phyloP scores from a whole-genome alignment of 30 jellyfish, hydroid and myxozoan species.

The Aurelia sp. region DNA sequence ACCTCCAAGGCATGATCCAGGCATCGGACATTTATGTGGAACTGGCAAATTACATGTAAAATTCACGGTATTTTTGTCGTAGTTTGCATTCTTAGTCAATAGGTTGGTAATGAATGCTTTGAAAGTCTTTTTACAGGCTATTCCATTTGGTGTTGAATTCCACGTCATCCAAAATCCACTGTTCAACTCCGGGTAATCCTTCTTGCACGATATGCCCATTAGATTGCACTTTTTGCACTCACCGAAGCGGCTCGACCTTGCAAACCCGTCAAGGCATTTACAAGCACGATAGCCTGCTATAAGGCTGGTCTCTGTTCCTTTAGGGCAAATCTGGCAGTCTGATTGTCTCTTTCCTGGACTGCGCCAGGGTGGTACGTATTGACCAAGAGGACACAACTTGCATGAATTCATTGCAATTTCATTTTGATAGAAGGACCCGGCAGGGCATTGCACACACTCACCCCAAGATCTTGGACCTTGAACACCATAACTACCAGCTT shows the following conservation, averaged over 20 bases:
- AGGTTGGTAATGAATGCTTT: conserved; percentile 31
- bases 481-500: too few species aligned
- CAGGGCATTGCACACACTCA: too few species aligned
- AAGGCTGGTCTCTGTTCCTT: too few species aligned
- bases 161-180: conserved; percentile 58
- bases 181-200: conserved; percentile 33
- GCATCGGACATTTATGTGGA: conserved; percentile 50
- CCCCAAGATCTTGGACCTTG: too few species aligned
- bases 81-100: background rate
- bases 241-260: conserved; percentile 43
- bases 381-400: too few species aligned
- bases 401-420: too few species aligned
- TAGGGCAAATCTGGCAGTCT: too few species aligned
- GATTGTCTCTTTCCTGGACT: too few species aligned
- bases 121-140: conserved; percentile 5
- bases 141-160: background rate
- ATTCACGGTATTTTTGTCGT: conserved; percentile 9
- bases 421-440: too few species aligned
- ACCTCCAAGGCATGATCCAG: conserved; percentile 64
- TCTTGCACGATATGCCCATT: conserved; percentile 21
- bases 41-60: conserved; percentile 39
- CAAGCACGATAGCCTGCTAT: background rate
- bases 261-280: conserved; percentile 41
- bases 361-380: too few species aligned
- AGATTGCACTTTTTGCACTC: conserved; percentile 19